Base-by-base conservation (phyloP, 2,888 invertebrate species). In the Apocheima hispidaria region DNA sequence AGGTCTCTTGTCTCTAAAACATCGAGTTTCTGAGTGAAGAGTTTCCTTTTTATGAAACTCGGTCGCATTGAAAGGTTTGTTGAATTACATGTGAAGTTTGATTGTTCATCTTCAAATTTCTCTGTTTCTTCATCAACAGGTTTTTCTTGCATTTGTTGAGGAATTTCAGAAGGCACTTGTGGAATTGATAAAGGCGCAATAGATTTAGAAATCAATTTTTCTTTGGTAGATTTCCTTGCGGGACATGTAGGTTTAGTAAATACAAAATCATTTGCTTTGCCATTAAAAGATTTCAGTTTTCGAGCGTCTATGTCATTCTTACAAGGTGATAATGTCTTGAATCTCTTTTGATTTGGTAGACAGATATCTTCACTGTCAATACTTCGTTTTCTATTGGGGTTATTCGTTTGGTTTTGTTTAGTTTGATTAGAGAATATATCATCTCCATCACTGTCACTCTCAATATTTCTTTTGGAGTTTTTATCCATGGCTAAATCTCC, bases 31-130 rank as follows among this genome's bases (percentile, higher is more conserved):
- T 91, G 92, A 0, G 90, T 86, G 50, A 86, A 92, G 0, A 92
- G 74, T 69, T 91, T 92, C 66, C 92, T 80, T 72, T 90, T 92
- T 12, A 89, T 86, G 64, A 90, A 92, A 67, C 91, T 92, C 18
- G 90, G 87, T 63, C 86, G 83, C 79, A 81, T 83, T 48, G 89
- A 87, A 1, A 85, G 52, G 46, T 87, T 81, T 71, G 75, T 84
- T 18, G 68, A 71, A 12, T 61, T 60, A 14, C 68, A 71, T 23
- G 58, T 46, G 26, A n/a, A 35, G 44, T 59, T 46, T 20, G 60
- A 52, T 41, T 12, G n/a, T 40, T 67, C 61, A 43, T 63, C 51
- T 61, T 53, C 60, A 26, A 60, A 30, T 43, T 46, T 70, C 40
- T 73, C 70, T 26, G 60, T 63, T 23, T 66, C 56, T 53, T 65